Evolutionary conservation across 2,888 invertebrate species (phyloP).

Genomic region (Brachylomia viminalis): DNA sequence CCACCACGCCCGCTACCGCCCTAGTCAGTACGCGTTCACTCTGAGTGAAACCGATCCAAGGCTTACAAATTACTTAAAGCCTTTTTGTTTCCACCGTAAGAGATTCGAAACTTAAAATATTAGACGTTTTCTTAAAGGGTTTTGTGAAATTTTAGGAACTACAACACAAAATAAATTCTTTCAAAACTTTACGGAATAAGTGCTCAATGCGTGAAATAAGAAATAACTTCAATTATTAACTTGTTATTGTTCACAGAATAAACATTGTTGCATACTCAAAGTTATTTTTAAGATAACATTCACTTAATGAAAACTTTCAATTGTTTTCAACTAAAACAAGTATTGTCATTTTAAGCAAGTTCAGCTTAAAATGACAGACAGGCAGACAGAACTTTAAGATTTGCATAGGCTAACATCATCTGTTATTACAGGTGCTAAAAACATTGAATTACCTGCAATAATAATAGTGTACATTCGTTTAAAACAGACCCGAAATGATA

Average conservation of each 20-base stretch:
- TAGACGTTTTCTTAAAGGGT: slow-evolving; percentile 41
- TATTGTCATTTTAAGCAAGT: neutral
- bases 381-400: slow-evolving; percentile 22
- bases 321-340: slow-evolving; percentile 25
- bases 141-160: neutral
- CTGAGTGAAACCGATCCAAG: neutral
- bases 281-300: neutral
- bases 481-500: neutral
- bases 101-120: slow-evolving; percentile 45
- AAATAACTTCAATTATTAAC: neutral
- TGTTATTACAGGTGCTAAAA: slow-evolving; percentile 22
- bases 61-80: slow-evolving; percentile 42
- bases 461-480: neutral
- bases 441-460: neutral
- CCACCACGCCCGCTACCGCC: neutral
- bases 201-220: neutral
- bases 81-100: slow-evolving; percentile 35
- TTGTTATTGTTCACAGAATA: neutral
- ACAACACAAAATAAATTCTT: slow-evolving; percentile 1
- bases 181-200: neutral
- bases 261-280: neutral
- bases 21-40: neutral
- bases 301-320: neutral
- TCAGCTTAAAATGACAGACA: slow-evolving; percentile 1
- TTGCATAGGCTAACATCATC: slow-evolving; percentile 18